Conservation (phyloP, 2,113 vertebrate species). For the Herpailurus yagouaroundi region DNA sequence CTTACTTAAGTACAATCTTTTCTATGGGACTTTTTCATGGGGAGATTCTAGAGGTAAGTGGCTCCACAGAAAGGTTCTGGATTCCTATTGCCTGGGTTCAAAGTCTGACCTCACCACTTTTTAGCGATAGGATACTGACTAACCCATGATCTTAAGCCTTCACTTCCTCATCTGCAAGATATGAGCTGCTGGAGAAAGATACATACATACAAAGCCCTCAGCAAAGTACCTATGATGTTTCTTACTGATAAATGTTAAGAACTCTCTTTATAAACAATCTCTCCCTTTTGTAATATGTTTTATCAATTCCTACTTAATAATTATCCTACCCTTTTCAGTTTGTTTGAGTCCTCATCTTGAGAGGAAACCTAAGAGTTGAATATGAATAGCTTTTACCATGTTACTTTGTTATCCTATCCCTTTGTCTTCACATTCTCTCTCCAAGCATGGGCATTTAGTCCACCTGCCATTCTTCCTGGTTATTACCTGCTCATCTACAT, state of each 20-base stretch:
- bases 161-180: not conserved
- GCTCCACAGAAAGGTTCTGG: not conserved
- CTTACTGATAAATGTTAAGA: not conserved
- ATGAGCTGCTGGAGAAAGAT: not conserved
- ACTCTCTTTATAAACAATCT: not conserved
- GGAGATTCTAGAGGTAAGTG: not conserved
- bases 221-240: not conserved
- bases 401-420: not conserved
- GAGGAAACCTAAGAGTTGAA: not conserved
- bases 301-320: constrained; percentile 6
- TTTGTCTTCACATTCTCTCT: not conserved
- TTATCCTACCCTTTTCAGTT: not conserved
- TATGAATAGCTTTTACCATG: not conserved
- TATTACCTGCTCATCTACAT: not conserved
- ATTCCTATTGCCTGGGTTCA: not conserved
- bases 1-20: not conserved
- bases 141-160: not conserved
- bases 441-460: not conserved
- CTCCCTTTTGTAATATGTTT: not conserved
- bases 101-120: not conserved
- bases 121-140: not conserved
- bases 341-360: not conserved
- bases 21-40: not conserved
- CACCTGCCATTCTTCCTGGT: not conserved
- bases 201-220: not conserved